phyloP scores from a whole-genome alignment of 2,113 vertebrate species.

The Montifringilla adamsi region DNA sequence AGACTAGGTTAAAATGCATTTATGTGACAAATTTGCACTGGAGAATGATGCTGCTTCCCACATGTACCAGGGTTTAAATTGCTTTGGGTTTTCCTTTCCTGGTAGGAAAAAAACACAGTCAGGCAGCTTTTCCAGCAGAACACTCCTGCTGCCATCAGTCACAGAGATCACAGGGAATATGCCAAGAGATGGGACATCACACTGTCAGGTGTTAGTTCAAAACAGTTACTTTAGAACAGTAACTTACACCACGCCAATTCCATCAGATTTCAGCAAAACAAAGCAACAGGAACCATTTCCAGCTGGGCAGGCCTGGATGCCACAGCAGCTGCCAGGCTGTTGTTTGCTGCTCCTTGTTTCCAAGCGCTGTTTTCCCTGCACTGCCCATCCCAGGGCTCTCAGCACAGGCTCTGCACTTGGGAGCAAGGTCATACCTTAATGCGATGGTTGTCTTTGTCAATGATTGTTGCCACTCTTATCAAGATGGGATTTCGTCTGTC shows the following conservation, averaged over 20 bases:
- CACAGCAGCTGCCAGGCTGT: neutral
- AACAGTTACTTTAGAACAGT: neutral
- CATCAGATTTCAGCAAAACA: neutral
- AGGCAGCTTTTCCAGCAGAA: neutral
- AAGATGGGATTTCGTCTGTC: slow-evolving; percentile 84
- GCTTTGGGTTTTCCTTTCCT: neutral
- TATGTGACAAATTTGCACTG: neutral
- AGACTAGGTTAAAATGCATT: neutral
- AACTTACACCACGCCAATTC: neutral
- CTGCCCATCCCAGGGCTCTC: neutral
- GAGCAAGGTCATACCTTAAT: slow-evolving; percentile 74
- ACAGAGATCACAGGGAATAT: neutral
- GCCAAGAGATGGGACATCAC: neutral
- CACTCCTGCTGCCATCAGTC: neutral
- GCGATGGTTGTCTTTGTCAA: slow-evolving; percentile 77
- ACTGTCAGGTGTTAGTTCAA: neutral
- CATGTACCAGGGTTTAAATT: neutral
- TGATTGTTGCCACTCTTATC: slow-evolving; percentile 81
- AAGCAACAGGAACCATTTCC: neutral
- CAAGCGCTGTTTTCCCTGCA: accelerated
- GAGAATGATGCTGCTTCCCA: neutral
- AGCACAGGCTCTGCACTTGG: neutral
- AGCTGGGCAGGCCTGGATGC: neutral
- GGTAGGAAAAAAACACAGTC: neutral
- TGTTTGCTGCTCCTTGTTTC: neutral